Conservation (phyloP, 2,113 vertebrate species). For the Hystrix cristata region DNA sequence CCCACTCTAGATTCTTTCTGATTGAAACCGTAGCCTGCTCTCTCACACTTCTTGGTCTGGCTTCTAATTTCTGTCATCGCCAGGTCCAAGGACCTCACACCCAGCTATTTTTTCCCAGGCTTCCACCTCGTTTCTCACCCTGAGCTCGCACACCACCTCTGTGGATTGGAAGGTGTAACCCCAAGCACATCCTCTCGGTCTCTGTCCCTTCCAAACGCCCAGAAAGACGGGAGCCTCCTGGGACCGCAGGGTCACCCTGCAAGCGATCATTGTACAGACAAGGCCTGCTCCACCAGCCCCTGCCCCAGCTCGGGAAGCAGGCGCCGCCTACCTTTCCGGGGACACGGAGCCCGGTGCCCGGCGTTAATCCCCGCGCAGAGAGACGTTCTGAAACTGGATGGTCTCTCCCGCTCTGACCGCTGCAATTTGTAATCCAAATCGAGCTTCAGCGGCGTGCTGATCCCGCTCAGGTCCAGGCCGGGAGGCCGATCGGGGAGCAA, state of each 20-base stretch:
- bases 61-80: not conserved
- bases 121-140: not conserved
- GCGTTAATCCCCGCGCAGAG: not conserved
- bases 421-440: constrained; percentile 81
- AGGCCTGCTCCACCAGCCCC: not conserved
- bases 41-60: not conserved
- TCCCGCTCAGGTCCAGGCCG: not conserved
- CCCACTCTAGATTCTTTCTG: not conserved
- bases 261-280: not conserved
- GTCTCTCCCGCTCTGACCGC: rapidly evolving
- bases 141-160: not conserved
- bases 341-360: too few species aligned
- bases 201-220: not conserved
- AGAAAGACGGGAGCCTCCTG: not conserved
- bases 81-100: not conserved
- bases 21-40: not conserved
- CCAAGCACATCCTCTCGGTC: not conserved
- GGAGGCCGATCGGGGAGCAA: not conserved
- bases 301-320: not conserved
- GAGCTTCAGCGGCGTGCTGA: rapidly evolving
- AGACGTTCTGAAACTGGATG: rapidly evolving
- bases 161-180: too few species aligned
- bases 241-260: not conserved
- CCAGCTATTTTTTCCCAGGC: not conserved
- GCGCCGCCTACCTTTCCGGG: not conserved